These are phyloP conservation scores for Tribolium freemani DNA, from an alignment of 2,888 invertebrate species.

Conservation along the genomic window DNA sequence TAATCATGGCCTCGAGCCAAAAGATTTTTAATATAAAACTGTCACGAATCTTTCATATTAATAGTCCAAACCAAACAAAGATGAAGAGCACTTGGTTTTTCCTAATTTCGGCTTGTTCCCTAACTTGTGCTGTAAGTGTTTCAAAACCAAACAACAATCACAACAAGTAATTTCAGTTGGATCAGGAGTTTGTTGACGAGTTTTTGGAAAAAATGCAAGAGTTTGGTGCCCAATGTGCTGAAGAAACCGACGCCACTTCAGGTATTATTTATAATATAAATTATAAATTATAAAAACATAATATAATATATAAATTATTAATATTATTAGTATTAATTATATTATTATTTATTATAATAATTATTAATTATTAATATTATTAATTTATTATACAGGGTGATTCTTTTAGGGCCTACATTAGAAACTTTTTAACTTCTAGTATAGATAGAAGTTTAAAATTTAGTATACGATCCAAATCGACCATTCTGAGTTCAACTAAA, in stretches of 20 bases:
- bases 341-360: too few relatives aligned
- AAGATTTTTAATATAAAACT: slow-evolving; percentile 13
- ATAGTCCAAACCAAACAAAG: not conserved
- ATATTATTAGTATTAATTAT: too few relatives aligned
- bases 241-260: slow-evolving; percentile 51
- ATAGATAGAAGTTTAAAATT: too few relatives aligned
- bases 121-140: slow-evolving; percentile 25
- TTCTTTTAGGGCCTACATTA: too few relatives aligned
- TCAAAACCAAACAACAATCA: not conserved
- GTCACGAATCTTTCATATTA: not conserved
- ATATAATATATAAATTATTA: too few relatives aligned
- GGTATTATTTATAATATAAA: slow-evolving; percentile 49
- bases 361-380: too few relatives aligned
- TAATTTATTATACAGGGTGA: too few relatives aligned
- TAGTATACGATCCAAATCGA: too few relatives aligned
- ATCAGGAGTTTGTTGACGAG: slow-evolving; percentile 49
- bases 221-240: slow-evolving; percentile 52
- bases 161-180: slow-evolving; percentile 44
- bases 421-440: too few relatives aligned
- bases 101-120: not conserved
- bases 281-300: too few relatives aligned
- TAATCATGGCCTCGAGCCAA: slow-evolving; percentile 25
- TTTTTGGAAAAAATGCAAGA: slow-evolving; percentile 51
- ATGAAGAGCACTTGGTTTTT: slow-evolving; percentile 7
- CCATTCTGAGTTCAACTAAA: too few relatives aligned